A percentile compares a stretch with the other conserved stretches of the same genome.
Evolutionary conservation across 2,888 invertebrate species (phyloP).

Genomic region (Agonum fuliginosum): DNA sequence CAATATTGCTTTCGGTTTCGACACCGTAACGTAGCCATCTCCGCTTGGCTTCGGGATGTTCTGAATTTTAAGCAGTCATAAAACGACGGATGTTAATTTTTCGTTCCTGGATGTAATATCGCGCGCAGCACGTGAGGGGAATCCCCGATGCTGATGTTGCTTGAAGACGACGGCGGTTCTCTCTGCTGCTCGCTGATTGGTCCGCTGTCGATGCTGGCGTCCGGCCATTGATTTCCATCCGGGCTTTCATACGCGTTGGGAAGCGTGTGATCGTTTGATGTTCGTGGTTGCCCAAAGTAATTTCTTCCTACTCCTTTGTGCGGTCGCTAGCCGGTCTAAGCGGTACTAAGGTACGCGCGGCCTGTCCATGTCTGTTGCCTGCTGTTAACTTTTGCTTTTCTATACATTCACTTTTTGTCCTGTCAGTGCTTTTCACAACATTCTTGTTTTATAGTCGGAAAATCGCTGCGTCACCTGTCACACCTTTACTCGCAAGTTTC

Average conservation of each 20-base stretch:
- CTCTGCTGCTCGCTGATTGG: conserved; percentile 36
- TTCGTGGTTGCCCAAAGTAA: conserved; percentile 56
- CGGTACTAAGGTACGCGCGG: too few relatives aligned
- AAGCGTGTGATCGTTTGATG: conserved; percentile 55
- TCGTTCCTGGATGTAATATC: conserved; percentile 72
- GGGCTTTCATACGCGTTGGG: conserved; percentile 49
- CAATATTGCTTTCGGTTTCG: conserved; percentile 65
- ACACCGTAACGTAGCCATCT: conserved; percentile 66
- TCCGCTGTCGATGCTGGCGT: conserved; percentile 36
- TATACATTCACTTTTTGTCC: conserved; percentile 48
- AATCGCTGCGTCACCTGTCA: conserved; percentile 37
- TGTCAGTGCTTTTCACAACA: conserved; percentile 16
- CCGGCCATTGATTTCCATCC: conserved; percentile 57
- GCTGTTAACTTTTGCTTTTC: conserved; percentile 54
- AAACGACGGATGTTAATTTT: conserved; percentile 74
- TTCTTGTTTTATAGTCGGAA: conserved; percentile 41
- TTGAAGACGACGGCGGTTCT: background rate
- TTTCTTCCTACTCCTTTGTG: conserved; percentile 50
- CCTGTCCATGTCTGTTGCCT: conserved; percentile 4
- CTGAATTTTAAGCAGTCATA: conserved; percentile 73
- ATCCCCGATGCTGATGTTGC: conserved; percentile 53
- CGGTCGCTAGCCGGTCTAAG: too few relatives aligned
- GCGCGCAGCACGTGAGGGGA: conserved; percentile 66
- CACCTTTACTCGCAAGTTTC: background rate
- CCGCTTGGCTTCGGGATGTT: conserved; percentile 65